Evolutionary conservation across 2,888 invertebrate species (phyloP), one percentile per base, ranked within the genome.

Genomic region (Nemotelus pantherinus): DNA sequence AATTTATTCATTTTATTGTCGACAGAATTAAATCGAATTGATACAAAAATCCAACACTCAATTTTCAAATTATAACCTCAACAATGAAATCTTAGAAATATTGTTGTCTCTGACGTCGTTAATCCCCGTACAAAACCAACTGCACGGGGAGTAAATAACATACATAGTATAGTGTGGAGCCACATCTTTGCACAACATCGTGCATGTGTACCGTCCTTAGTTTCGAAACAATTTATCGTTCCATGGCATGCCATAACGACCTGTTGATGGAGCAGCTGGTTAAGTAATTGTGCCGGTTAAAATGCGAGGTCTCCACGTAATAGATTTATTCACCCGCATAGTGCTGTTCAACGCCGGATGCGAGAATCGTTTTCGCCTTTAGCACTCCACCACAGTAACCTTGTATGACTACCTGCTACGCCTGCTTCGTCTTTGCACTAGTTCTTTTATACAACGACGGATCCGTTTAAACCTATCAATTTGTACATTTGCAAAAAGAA

Each of bases 191-290:
- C 25, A 25, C 25, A 25, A 25, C 25, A 25, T 25, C 25, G 25
- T 25, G 25, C 25, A 25, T 25, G 25, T 25, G 25, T 25, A 25
- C 25, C 25, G 25, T 48, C 41, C 7, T 48, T 25, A 48, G 39
- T 9, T 48, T 9, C n/a, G 67, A 7, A 47, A 41, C 3, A 55
- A n/a, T 74, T 63, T 74, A 74, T 74, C 10, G 60, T 60, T 60
- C 44, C 60, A 48, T 10, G 74, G 41, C 74, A 74, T 74, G 74
- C 74, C 60, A 74, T 60, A 74, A 60, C 63, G 50, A 74, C 74
- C 74, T 74, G 74, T 74, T 74, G 74, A 60, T 41, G 10, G 25
- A 48, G 74, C 60, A 63, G 44, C 74, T 50, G 41, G 60, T 74
- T 63, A 50, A 44, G 50, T 60, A 63, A 70, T 70, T 70, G 70